These are phyloP conservation scores for Coturnix japonica DNA, from an alignment of 2,113 vertebrate species.

Conservation along the genomic window DNA sequence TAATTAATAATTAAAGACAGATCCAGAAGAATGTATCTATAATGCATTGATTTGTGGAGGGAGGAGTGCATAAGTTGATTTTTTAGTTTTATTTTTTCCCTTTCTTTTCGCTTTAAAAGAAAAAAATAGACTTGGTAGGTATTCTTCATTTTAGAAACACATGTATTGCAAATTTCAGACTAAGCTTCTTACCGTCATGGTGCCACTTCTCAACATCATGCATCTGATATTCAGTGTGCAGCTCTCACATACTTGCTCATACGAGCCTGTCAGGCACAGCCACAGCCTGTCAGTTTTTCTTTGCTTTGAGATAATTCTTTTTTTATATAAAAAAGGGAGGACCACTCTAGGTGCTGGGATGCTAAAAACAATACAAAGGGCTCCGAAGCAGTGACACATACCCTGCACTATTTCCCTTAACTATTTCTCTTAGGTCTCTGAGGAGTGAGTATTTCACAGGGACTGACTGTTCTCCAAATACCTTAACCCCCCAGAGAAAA, in stretches of 20 bases:
- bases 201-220: fast-evolving
- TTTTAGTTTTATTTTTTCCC: too few relatives aligned
- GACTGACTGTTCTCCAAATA: not conserved
- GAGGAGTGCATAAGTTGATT: not conserved
- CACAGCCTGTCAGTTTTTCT: not conserved
- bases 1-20: conserved; percentile 24
- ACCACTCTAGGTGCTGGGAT: not conserved
- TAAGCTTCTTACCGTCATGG: not conserved
- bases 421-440: not conserved
- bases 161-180: not conserved
- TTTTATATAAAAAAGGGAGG: not conserved
- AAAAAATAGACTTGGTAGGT: not conserved
- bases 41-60: not conserved
- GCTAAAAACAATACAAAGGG: not conserved
- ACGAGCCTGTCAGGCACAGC: not conserved
- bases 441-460: not conserved
- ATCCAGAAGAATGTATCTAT: conserved; percentile 8
- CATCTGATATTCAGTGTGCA: not conserved
- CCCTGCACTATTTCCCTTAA: not conserved
- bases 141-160: not conserved
- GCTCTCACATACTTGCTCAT: not conserved
- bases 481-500: not conserved
- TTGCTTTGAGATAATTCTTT: not conserved
- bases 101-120: not conserved
- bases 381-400: not conserved